Conservation (phyloP, 2,797 vertebrate genomes). For the Chaunax sp. region DNA sequence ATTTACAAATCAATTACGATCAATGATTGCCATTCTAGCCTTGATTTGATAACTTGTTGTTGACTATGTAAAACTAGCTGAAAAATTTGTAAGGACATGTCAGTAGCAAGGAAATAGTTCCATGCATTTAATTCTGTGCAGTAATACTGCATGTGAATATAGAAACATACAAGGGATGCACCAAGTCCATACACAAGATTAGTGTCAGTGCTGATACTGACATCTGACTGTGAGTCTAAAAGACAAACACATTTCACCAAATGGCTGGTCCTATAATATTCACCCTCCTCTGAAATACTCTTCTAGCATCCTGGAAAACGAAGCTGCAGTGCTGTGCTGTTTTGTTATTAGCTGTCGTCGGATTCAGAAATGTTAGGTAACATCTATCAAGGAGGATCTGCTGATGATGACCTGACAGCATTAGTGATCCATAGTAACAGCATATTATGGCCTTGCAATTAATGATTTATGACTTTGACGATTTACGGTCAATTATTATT, state of each 20-base stretch:
- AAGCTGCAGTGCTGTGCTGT: slow-evolving; percentile 12
- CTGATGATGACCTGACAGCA: not conserved
- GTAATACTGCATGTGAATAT: not conserved
- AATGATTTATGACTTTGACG: slow-evolving; percentile 57
- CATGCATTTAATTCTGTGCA: too few species aligned
- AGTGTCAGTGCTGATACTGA: not conserved
- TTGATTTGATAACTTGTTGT: too few species aligned
- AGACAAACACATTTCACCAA: slow-evolving; percentile 20
- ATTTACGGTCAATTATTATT: slow-evolving; percentile 44
- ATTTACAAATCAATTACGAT: too few species aligned
- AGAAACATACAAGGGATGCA: too few species aligned
- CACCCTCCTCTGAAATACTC: slow-evolving; percentile 7
- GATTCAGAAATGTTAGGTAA: slow-evolving; percentile 26
- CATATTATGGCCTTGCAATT: slow-evolving; percentile 28
- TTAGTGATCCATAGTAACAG: slow-evolving; percentile 42
- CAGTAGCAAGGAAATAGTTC: too few species aligned
- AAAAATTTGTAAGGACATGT: too few species aligned
- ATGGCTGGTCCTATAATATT: slow-evolving; percentile 14
- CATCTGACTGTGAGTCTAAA: slow-evolving; percentile 19
- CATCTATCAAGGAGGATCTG: slow-evolving; percentile 27
- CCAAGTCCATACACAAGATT: not conserved
- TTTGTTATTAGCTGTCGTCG: slow-evolving; percentile 9
- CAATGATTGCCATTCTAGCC: too few species aligned
- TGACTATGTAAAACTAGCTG: too few species aligned
- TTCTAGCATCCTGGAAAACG: not conserved